phyloP scores from a whole-genome alignment of 2,113 vertebrate genomes.

The Pelecanoides urinatrix region DNA sequence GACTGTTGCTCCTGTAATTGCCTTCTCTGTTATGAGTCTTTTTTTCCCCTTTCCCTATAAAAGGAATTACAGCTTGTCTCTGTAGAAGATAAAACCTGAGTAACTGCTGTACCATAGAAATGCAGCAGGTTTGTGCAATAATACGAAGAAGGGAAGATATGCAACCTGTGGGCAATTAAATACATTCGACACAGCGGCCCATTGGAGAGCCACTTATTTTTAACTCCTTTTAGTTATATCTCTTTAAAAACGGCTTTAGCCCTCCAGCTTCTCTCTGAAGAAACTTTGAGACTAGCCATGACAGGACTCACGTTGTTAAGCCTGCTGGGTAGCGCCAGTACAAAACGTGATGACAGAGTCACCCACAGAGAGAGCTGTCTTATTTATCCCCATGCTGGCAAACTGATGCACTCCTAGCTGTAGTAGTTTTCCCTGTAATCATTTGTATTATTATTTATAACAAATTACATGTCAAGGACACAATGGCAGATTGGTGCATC shows the following conservation, averaged over 20 bases:
- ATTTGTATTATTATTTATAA: conserved; percentile 69
- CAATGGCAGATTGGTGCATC: conserved; percentile 23
- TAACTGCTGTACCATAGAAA: conserved; percentile 33
- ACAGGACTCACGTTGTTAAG: conserved; percentile 17
- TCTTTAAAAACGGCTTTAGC: conserved; percentile 3
- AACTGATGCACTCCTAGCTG: conserved; percentile 50
- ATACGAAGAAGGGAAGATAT: neutral
- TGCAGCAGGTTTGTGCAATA: conserved; percentile 47
- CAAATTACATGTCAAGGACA: conserved; percentile 58
- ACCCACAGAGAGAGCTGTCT: conserved; percentile 54
- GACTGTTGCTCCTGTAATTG: conserved; percentile 23
- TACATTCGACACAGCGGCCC: neutral
- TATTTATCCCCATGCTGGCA: conserved; percentile 51
- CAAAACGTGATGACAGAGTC: conserved; percentile 37
- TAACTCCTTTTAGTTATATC: conserved; percentile 13
- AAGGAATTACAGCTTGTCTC: conserved; percentile 51
- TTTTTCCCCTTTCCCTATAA: neutral
- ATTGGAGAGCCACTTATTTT: conserved; percentile 1
- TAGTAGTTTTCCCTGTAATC: conserved; percentile 31
- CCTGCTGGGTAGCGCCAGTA: neutral
- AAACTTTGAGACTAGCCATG: conserved; percentile 34
- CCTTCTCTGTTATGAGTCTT: conserved; percentile 7
- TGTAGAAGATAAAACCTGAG: conserved; percentile 55
- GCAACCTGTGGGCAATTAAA: conserved; percentile 44
- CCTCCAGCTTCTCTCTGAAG: conserved; percentile 27